Conservation (phyloP, 2,113 vertebrate genomes). For the Tetraodon nigroviridis region DNA sequence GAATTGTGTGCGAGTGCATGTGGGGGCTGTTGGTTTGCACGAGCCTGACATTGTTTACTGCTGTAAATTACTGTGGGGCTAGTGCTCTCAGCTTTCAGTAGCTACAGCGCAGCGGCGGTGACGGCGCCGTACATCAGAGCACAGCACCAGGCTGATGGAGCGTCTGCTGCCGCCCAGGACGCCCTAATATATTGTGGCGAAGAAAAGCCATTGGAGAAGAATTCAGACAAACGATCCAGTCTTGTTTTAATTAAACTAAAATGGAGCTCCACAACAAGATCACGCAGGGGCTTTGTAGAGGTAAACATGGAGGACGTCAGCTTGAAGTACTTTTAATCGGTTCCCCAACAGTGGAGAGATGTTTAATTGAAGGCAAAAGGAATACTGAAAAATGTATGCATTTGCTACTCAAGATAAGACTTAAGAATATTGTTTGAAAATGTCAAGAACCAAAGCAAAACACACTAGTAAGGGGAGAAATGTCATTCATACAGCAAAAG, state of each 20-base stretch:
- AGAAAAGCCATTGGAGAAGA: slow-evolving; percentile 85
- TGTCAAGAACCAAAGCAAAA: background rate
- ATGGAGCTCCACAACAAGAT: slow-evolving; percentile 34
- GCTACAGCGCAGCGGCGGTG: slow-evolving; percentile 87
- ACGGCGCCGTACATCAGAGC: slow-evolving; percentile 89
- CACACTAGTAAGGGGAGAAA: background rate
- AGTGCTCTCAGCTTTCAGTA: slow-evolving; percentile 80
- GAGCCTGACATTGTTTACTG: slow-evolving; percentile 90
- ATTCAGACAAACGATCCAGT: slow-evolving; percentile 82
- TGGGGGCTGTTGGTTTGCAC: slow-evolving; percentile 59
- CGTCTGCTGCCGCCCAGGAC: slow-evolving; percentile 72
- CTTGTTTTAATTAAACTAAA: slow-evolving; percentile 77
- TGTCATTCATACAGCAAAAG: background rate
- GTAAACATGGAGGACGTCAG: slow-evolving; percentile 41
- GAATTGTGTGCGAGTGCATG: slow-evolving; percentile 58
- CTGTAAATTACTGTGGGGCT: slow-evolving; percentile 88
- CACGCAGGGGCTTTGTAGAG: slow-evolving; percentile 16
- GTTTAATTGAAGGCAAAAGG: background rate
- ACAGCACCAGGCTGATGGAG: slow-evolving; percentile 72
- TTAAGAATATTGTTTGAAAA: background rate
- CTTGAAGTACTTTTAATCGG: slow-evolving; percentile 39
- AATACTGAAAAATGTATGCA: background rate
- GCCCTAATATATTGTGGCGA: slow-evolving; percentile 86
- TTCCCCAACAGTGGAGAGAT: slow-evolving; percentile 13
- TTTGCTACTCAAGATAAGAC: background rate